phyloP scores from a whole-genome alignment of 2,113 vertebrate species.

The Gyps fulvus region DNA sequence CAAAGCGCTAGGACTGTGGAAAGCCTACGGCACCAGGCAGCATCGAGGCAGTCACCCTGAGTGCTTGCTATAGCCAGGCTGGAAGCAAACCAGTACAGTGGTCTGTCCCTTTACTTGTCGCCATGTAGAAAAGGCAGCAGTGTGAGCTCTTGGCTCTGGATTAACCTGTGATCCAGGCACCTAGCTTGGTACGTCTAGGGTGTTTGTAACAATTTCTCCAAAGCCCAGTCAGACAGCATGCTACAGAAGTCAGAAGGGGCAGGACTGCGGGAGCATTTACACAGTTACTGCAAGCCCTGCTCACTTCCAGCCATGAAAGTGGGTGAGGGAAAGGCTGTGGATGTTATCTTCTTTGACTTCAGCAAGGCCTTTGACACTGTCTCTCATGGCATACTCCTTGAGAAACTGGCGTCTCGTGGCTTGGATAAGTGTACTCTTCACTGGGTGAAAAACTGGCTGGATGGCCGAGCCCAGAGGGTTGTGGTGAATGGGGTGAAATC shows the following conservation, averaged over 20 bases:
- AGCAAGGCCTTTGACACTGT: too few relatives aligned
- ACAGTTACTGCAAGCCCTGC: neutral
- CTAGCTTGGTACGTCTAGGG: neutral
- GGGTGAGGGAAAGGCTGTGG: too few relatives aligned
- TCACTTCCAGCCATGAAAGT: neutral
- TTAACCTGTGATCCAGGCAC: neutral
- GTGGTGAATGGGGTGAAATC: too few relatives aligned
- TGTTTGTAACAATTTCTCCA: neutral
- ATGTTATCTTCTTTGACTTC: too few relatives aligned
- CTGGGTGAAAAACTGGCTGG: too few relatives aligned
- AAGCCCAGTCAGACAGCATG: neutral
- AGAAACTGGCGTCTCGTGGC: too few relatives aligned
- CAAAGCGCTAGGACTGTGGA: neutral
- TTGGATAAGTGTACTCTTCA: too few relatives aligned
- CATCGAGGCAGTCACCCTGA: accelerated
- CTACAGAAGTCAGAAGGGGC: neutral
- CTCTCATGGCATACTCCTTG: too few relatives aligned
- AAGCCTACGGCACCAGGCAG: neutral
- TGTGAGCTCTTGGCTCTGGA: neutral
- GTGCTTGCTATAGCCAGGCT: neutral
- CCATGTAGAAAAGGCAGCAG: neutral
- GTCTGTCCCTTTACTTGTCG: neutral
- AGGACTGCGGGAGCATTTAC: neutral
- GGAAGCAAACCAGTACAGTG: neutral
- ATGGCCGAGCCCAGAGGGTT: too few relatives aligned